Conservation (phyloP, 2,113 vertebrate species). For the Albula goreensis region DNA sequence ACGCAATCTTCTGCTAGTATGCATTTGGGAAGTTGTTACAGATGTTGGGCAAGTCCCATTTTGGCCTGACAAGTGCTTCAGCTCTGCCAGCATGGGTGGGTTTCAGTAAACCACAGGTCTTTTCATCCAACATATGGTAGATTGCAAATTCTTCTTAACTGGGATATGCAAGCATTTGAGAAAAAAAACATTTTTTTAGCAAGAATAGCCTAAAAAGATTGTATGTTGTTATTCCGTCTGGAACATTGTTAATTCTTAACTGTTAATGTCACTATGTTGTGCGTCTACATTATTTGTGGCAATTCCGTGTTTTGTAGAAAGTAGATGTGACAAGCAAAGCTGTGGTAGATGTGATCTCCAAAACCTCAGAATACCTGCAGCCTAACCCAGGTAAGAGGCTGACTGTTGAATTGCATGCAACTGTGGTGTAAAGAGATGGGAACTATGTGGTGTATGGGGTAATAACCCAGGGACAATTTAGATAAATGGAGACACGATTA, state of each 20-base stretch:
- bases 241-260: no score
- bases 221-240: no score
- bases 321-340: constrained; percentile 97
- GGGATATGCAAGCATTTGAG: background rate
- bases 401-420: no score
- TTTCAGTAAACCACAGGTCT: background rate
- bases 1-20: background rate
- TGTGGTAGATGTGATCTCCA: constrained; percentile 88
- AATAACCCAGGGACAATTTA: background rate
- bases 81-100: background rate
- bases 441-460: background rate
- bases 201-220: no score
- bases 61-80: background rate
- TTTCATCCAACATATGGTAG: background rate
- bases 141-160: background rate
- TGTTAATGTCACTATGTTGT: background rate
- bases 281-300: background rate
- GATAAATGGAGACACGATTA: background rate
- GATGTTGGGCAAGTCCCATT: background rate
- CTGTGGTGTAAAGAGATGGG: background rate
- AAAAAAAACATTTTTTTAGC: no score
- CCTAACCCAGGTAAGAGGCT: constrained; percentile 87
- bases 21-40: background rate
- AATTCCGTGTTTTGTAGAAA: constrained; percentile 74
- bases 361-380: constrained; percentile 96